Evolutionary conservation across 2,797 vertebrate genomes (phyloP).

Genomic region (Vultur gryphus): DNA sequence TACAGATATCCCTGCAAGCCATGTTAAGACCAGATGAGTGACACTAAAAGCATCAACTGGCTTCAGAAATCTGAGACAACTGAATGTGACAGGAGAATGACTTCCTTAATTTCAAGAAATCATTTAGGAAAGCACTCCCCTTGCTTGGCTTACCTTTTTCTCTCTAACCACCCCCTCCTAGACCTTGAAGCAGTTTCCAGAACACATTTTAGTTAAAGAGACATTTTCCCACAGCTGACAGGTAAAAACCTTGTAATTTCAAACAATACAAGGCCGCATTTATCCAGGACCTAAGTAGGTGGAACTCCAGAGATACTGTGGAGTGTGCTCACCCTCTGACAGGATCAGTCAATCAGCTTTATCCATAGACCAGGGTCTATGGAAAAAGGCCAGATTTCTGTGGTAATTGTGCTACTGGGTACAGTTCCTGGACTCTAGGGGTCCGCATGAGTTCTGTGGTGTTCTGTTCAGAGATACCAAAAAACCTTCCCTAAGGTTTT

Average conservation of each 20-base stretch:
- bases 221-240: neutral
- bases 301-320: neutral
- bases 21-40: neutral
- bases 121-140: neutral
- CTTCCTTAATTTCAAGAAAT: neutral
- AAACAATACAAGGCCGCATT: neutral
- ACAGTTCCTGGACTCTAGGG: neutral
- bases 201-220: neutral
- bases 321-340: neutral
- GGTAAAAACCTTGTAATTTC: neutral
- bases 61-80: neutral
- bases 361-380: fast-evolving
- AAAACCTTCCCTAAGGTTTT: neutral
- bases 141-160: neutral
- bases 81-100: neutral
- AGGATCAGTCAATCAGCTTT: neutral
- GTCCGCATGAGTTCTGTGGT: fast-evolving
- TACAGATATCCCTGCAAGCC: neutral
- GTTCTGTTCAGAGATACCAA: neutral
- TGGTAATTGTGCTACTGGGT: neutral
- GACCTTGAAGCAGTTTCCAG: neutral
- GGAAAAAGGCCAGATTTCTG: neutral
- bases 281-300: neutral
- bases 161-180: neutral
- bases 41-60: neutral